Percentiles rank a stretch among this genome's conserved stretches.
Evolutionary conservation across 2,797 vertebrate species (phyloP).

Genomic region (Anabas testudineus): DNA sequence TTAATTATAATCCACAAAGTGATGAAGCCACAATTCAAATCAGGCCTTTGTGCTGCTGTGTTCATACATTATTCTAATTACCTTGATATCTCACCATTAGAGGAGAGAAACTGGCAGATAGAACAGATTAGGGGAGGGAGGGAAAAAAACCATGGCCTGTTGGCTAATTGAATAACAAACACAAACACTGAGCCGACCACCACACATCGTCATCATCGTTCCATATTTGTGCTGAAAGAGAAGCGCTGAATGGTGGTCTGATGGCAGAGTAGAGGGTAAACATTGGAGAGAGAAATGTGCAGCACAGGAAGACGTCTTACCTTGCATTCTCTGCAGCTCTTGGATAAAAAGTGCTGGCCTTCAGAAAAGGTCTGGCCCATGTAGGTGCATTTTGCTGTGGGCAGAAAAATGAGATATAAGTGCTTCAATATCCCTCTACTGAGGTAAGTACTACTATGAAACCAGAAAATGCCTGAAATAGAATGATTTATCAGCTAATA

Average conservation of each 20-base stretch:
- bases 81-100: constrained; percentile 51
- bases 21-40: constrained; percentile 61
- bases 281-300: background rate
- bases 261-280: constrained; percentile 8
- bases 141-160: constrained; percentile 57
- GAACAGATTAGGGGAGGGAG: constrained; percentile 50
- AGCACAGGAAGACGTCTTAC: constrained; percentile 78
- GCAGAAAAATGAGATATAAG: constrained; percentile 24
- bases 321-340: constrained; percentile 93
- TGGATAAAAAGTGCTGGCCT: constrained; percentile 89
- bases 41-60: constrained; percentile 60
- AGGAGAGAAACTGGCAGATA: constrained; percentile 49
- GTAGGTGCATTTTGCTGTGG: constrained; percentile 91
- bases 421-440: constrained; percentile 2
- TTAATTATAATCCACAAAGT: constrained; percentile 69
- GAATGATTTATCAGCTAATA: constrained; percentile 3
- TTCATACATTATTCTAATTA: constrained; percentile 76
- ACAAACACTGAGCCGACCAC: constrained; percentile 27
- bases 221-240: constrained; percentile 15
- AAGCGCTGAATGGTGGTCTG: constrained; percentile 7
- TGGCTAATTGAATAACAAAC: constrained; percentile 68
- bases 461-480: constrained; percentile 5
- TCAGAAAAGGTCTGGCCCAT: constrained; percentile 90
- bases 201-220: constrained; percentile 12
- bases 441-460: background rate